Conservation (phyloP, 2,888 invertebrate genomes). For the Drosophila mayaguana region DNA sequence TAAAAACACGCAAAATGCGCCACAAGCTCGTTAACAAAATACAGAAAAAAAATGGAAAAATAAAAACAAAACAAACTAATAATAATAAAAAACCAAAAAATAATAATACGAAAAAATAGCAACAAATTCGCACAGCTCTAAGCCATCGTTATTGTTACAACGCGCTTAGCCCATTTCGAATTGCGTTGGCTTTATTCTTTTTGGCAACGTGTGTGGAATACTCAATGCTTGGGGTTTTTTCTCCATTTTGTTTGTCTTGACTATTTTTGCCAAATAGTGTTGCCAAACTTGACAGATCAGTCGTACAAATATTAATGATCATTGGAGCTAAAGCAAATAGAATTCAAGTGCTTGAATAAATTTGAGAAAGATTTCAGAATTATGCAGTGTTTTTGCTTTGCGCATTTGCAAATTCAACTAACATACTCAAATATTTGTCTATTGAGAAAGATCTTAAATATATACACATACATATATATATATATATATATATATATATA, state of each 20-base stretch:
- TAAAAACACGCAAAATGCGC: slow-evolving; percentile 56
- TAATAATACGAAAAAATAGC: slow-evolving; percentile 17
- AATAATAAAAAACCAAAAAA: slow-evolving; percentile 13
- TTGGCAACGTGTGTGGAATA: slow-evolving; percentile 43
- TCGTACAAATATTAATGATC: slow-evolving; percentile 16
- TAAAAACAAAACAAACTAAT: slow-evolving; percentile 18
- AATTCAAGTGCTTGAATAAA: slow-evolving; percentile 21
- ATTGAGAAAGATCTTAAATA: slow-evolving; percentile 21
- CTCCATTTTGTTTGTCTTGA: slow-evolving; percentile 1
- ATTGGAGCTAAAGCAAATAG: slow-evolving; percentile 28
- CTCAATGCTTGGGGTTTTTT: slow-evolving; percentile 23
- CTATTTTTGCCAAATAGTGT: slow-evolving; percentile 20
- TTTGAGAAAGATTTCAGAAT: slow-evolving; percentile 15
- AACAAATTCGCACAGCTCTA: slow-evolving; percentile 24
- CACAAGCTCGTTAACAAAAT: slow-evolving; percentile 24
- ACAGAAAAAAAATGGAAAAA: neutral
- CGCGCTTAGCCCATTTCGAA: slow-evolving; percentile 41
- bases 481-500: neutral
- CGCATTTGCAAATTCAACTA: slow-evolving; percentile 26
- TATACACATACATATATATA: neutral
- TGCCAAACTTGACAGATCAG: slow-evolving; percentile 36
- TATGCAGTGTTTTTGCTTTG: slow-evolving; percentile 21
- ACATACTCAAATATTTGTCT: slow-evolving; percentile 28
- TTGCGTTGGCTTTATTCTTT: slow-evolving; percentile 42
- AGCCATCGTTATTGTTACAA: slow-evolving; percentile 28